Evolutionary conservation across 2,888 invertebrate genomes (phyloP), one percentile per base, ranked within the genome.

Genomic region (Busseola fusca): DNA sequence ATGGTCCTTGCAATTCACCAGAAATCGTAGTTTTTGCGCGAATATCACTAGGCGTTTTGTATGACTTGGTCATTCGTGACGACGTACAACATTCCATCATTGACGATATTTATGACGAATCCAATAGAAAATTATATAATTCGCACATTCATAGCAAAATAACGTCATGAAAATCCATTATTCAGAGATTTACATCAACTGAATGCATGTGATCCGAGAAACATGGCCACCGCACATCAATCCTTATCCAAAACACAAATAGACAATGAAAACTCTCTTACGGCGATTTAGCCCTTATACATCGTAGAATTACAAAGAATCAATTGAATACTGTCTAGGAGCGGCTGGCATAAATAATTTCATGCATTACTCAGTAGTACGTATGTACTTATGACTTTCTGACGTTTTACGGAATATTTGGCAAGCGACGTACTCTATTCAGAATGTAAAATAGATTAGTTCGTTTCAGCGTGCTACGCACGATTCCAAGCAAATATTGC

Each of bases 361-460:
- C 92, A 94, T 93, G 93, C 93, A 94, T 93, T 94, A 93, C 93
- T 92, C 92, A 91, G 93, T 93, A 93, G 93, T 92, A 93, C 92
- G 94, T 94, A 95, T 92, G 95, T 95, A 95, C 94, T 92, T 95
- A 92, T 91, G 94, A 94, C 95, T 95, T 95, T 95, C 95, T 95
- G 95, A 95, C 95, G 95, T 95, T 95, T 95, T 95, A 95, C 94
- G 94, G 95, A 95, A 93, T 95, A 95, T 95, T 95, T 95, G 95
- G 95, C 95, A 95, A 94, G 93, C 93, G 91, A 93, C 93, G 91
- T 92, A 94, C 92, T 93, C 91, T 92, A 92, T 91, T 90, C 91
- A 91, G 90, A 92, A 91, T 90, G 92, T 90, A 90, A 89, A 91
- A 89, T 88, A 90, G 87, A 91, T 90, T 88, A 90, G 89, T 90